These are phyloP conservation scores for Sus scrofa DNA, from an alignment of 2,113 vertebrate genomes.

Conservation along the genomic window DNA sequence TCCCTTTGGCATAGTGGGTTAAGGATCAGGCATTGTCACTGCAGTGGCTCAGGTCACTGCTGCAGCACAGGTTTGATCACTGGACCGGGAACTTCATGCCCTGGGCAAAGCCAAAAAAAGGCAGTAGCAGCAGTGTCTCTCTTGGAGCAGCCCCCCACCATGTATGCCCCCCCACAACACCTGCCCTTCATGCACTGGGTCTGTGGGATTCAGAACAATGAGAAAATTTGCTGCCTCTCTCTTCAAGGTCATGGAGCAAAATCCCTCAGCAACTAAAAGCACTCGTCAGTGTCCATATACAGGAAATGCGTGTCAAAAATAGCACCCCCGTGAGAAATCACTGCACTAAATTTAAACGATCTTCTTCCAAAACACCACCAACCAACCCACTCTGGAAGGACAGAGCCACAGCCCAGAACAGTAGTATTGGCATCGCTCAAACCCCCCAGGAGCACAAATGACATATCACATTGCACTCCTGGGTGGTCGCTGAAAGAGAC, in stretches of 20 bases:
- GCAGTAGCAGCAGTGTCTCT: neutral
- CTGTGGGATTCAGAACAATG: neutral
- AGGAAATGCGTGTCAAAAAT: neutral
- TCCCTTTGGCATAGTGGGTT: no score
- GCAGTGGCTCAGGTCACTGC: no score
- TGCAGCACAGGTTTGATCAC: no score
- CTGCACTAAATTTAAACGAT: neutral
- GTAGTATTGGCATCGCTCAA: neutral
- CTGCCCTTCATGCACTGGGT: neutral
- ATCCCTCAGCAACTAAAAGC: neutral
- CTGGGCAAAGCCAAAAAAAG: no score
- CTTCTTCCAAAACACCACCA: neutral
- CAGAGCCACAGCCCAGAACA: neutral
- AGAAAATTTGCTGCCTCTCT: neutral
- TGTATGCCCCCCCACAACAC: no score
- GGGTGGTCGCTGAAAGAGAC: conserved; percentile 33
- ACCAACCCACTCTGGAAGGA: neutral
- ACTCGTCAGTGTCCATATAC: neutral
- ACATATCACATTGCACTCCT: neutral
- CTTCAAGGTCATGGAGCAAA: neutral
- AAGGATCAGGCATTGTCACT: no score
- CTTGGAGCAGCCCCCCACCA: neutral
- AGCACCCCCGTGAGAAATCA: neutral
- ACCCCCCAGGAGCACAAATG: neutral
- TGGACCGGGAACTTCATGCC: no score